phyloP scores from a whole-genome alignment of 1,140 invertebrate species.

The Leucophenga varia region DNA sequence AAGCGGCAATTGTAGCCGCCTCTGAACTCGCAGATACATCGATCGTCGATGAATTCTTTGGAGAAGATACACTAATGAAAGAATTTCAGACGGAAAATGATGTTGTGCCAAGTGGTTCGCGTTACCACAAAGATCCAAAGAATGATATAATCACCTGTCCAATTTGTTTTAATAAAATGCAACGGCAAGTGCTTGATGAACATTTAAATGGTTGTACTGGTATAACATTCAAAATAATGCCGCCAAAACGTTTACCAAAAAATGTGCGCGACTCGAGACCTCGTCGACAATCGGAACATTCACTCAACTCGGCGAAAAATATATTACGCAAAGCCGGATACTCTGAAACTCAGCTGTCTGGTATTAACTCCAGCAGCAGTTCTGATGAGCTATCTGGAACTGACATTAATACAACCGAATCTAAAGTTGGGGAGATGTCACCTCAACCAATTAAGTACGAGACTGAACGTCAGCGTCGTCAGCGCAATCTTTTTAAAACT shows the following conservation, averaged over 20 bases:
- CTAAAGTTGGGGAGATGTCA: too few species aligned
- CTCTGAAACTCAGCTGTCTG: conserved; percentile 20
- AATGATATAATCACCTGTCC: conserved; percentile 55
- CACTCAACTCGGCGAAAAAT: conserved; percentile 13
- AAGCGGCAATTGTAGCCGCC: conserved; percentile 10
- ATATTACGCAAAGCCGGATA: conserved; percentile 30
- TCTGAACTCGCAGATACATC: conserved; percentile 31
- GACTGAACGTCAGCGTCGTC: conserved; percentile 30
- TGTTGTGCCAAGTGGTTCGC: conserved; percentile 25
- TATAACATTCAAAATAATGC: conserved; percentile 26
- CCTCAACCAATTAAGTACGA: background rate
- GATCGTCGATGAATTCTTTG: conserved; percentile 38
- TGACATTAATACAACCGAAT: too few species aligned
- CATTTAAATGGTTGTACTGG: conserved; percentile 47
- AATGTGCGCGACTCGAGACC: background rate
- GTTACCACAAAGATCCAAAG: conserved; percentile 10
- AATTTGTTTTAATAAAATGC: conserved; percentile 47
- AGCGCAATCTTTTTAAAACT: conserved; percentile 24
- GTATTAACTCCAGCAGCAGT: conserved; percentile 23
- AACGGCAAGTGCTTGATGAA: conserved; percentile 28
- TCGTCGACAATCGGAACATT: background rate
- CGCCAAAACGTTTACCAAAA: conserved; percentile 21
- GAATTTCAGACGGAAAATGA: conserved; percentile 42
- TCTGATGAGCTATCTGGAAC: conserved; percentile 13
- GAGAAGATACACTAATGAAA: conserved; percentile 28